A percentile compares a stretch with the other conserved stretches of the same genome.
These are phyloP conservation scores for Drosophila lacertosa DNA, from an alignment of 1,140 invertebrate genomes.

Conservation along the genomic window DNA sequence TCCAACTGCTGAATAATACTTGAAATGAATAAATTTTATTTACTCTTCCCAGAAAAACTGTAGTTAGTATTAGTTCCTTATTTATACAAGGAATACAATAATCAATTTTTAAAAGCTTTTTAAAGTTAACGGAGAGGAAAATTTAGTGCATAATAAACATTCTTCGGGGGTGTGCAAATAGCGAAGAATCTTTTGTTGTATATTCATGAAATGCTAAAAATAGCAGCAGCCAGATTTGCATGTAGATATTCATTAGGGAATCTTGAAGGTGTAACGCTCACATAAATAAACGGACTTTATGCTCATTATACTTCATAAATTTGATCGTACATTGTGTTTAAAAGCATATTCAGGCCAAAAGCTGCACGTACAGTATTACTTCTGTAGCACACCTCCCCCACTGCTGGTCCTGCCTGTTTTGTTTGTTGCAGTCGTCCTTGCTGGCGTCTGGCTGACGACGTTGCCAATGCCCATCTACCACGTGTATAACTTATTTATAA, in stretches of 20 bases:
- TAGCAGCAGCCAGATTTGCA: neutral
- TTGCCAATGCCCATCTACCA: constrained; percentile 40
- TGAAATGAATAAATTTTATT: constrained; percentile 10
- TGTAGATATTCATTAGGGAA: neutral
- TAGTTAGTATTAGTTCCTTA: neutral
- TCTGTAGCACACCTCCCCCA: neutral
- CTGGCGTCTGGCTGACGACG: constrained; percentile 37
- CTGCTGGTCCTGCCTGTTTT: neutral
- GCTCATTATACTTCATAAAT: constrained; percentile 7
- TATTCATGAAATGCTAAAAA: neutral
- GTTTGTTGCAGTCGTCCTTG: constrained; percentile 32
- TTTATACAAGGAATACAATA: neutral
- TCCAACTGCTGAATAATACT: constrained; percentile 12
- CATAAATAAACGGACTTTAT: constrained; percentile 23
- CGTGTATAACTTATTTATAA: constrained; percentile 81
- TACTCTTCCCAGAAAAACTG: no score
- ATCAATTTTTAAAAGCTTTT: neutral
- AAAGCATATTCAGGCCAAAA: constrained; percentile 10
- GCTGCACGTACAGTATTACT: constrained; percentile 1
- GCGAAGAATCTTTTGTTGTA: neutral
- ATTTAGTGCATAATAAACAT: neutral
- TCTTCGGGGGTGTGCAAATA: no score
- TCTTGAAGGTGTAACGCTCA: constrained; percentile 18
- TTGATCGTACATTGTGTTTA: constrained; percentile 11
- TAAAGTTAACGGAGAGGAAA: neutral